Conservation (phyloP, 2,888 invertebrate species). For the Salticus scenicus region DNA sequence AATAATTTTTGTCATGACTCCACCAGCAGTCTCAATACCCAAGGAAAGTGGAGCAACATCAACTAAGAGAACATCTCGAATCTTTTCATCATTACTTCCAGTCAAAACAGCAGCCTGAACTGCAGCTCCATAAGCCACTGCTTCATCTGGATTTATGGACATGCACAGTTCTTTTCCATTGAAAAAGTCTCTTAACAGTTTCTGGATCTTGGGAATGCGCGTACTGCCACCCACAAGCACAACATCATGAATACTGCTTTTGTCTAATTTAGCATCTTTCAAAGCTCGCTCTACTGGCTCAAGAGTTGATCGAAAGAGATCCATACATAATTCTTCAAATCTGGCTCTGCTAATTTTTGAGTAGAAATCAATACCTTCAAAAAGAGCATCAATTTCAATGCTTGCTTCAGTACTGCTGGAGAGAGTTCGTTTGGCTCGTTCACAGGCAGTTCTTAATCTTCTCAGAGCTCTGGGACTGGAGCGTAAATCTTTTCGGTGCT, state of each 20-base stretch:
- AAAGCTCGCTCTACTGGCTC: too few relatives aligned
- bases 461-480: conserved; percentile 71
- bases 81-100: conserved; percentile 77
- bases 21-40: conserved; percentile 80
- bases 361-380: too few relatives aligned
- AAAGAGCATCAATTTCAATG: conserved; percentile 53
- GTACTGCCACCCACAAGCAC: conserved; percentile 89
- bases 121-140: conserved; percentile 88
- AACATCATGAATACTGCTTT: conserved; percentile 89
- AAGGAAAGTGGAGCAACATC: conserved; percentile 83
- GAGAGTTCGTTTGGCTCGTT: too few relatives aligned
- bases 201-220: conserved; percentile 87
- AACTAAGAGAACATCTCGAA: conserved; percentile 87
- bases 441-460: too few relatives aligned
- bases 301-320: conserved; percentile 85
- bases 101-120: too few relatives aligned
- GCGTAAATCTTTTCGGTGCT: conserved; percentile 79
- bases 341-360: too few relatives aligned
- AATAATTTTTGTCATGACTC: too few relatives aligned
- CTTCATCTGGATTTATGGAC: conserved; percentile 87
- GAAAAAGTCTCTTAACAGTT: conserved; percentile 84
- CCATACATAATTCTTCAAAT: conserved; percentile 81
- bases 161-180: conserved; percentile 83
- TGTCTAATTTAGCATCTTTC: too few relatives aligned
- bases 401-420: conserved; percentile 72